Evolutionary conservation across 2,797 vertebrate species (phyloP).

Genomic region (Platalea minor): DNA sequence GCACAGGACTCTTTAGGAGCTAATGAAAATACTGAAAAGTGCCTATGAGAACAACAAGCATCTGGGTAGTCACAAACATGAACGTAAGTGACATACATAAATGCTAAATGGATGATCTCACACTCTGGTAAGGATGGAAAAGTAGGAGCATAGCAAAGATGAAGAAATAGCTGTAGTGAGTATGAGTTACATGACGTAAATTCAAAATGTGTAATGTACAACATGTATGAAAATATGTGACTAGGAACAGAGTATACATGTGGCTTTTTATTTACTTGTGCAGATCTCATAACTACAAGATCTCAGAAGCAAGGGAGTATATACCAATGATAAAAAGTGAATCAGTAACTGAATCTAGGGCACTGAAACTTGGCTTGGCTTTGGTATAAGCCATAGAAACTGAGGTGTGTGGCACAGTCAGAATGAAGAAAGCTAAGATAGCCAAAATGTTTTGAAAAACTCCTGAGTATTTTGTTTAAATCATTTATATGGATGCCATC

Average conservation of each 20-base stretch:
- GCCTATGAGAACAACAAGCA: neutral
- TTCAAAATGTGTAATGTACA: neutral
- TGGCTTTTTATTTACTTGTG: neutral
- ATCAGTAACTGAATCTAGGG: neutral
- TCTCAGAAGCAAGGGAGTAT: neutral
- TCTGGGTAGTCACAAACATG: neutral
- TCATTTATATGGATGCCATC: neutral
- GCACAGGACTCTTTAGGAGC: neutral
- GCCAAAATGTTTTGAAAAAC: neutral
- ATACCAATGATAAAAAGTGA: neutral
- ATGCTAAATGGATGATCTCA: neutral
- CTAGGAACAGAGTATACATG: neutral
- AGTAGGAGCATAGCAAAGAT: neutral
- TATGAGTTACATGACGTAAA: neutral
- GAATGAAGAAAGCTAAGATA: neutral
- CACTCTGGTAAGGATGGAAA: neutral
- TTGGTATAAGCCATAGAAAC: neutral
- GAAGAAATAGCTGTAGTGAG: neutral
- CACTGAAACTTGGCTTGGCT: neutral
- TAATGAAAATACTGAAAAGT: constrained; percentile 1
- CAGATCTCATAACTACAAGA: neutral
- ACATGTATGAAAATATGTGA: neutral
- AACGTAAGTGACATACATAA: neutral
- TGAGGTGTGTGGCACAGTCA: neutral
- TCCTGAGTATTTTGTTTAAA: neutral